These are phyloP conservation scores for Zenarchopterus dispar DNA, from an alignment of 2,797 vertebrate genomes.

Conservation along the genomic window DNA sequence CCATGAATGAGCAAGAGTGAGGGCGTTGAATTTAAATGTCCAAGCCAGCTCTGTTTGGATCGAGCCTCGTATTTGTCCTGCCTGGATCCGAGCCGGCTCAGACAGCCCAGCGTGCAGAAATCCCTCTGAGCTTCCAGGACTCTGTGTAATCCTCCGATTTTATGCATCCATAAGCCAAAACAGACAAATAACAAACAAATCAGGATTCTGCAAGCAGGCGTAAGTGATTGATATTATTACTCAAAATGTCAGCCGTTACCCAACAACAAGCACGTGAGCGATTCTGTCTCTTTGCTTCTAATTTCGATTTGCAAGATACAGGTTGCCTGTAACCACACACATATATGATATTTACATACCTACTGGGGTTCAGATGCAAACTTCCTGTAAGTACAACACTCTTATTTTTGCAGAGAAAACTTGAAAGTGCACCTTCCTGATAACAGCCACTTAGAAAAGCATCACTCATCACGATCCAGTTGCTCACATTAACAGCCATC, in stretches of 20 bases:
- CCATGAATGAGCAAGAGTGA: constrained; percentile 69
- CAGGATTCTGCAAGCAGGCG: constrained; percentile 21
- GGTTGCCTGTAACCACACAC: background rate
- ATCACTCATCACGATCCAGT: constrained; percentile 57
- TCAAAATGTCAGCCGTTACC: constrained; percentile 58
- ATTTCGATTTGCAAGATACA: constrained; percentile 5
- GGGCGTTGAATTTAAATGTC: constrained; percentile 59
- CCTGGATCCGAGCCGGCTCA: constrained; percentile 6
- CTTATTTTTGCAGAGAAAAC: constrained; percentile 32
- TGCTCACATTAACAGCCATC: constrained; percentile 53
- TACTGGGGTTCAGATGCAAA: too few species aligned
- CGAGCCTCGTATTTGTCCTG: constrained; percentile 25
- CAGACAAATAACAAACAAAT: constrained; percentile 52
- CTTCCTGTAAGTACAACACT: constrained; percentile 6
- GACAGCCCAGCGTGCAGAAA: background rate
- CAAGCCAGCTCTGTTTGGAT: constrained; percentile 28
- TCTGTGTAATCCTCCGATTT: constrained; percentile 28
- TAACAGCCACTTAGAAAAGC: constrained; percentile 59
- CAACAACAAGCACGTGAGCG: constrained; percentile 46
- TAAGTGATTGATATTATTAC: constrained; percentile 53
- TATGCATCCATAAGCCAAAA: constrained; percentile 36
- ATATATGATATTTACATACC: background rate
- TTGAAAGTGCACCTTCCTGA: constrained; percentile 49
- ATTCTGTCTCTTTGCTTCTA: constrained; percentile 22
- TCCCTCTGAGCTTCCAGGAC: constrained; percentile 6